phyloP scores from a whole-genome alignment of 2,113 vertebrate species.

The Gallinago undulata region DNA sequence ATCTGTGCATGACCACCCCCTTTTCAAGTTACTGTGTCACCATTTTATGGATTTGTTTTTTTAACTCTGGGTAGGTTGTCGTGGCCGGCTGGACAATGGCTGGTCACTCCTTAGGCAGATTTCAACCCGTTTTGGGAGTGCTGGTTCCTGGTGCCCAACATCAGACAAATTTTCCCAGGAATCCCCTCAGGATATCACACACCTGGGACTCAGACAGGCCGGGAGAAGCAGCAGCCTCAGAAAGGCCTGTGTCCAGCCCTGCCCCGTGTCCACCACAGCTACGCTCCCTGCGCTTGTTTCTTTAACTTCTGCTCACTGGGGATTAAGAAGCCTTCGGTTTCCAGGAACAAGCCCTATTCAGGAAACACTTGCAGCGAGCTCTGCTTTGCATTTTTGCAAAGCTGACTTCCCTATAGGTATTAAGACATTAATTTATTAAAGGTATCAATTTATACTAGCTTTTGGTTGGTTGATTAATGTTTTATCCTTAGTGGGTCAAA shows the following conservation, averaged over 20 bases:
- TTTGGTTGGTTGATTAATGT: not conserved
- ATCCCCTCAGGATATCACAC: not conserved
- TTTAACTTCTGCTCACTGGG: not conserved
- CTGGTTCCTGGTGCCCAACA: not conserved
- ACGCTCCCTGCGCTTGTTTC: not conserved
- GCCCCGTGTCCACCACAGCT: rapidly evolving
- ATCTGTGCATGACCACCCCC: not conserved
- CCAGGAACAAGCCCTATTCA: not conserved
- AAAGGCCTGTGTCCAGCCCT: not conserved
- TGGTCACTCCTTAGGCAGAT: not conserved
- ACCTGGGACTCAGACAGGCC: not conserved
- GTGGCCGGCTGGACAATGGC: not conserved
- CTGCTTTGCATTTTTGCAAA: not conserved
- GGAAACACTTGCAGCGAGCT: not conserved
- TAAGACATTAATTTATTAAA: not conserved
- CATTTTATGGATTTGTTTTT: not conserved
- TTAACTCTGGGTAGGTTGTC: not conserved
- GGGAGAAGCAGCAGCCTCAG: not conserved
- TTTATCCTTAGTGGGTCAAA: not conserved
- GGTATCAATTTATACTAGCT: not conserved
- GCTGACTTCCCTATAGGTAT: not conserved
- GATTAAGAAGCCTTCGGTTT: not conserved
- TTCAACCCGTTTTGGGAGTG: not conserved
- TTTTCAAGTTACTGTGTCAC: not conserved
- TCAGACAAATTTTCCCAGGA: not conserved